Conservation (phyloP, 1,140 invertebrate species). For the Doryteuthis pealeii region DNA sequence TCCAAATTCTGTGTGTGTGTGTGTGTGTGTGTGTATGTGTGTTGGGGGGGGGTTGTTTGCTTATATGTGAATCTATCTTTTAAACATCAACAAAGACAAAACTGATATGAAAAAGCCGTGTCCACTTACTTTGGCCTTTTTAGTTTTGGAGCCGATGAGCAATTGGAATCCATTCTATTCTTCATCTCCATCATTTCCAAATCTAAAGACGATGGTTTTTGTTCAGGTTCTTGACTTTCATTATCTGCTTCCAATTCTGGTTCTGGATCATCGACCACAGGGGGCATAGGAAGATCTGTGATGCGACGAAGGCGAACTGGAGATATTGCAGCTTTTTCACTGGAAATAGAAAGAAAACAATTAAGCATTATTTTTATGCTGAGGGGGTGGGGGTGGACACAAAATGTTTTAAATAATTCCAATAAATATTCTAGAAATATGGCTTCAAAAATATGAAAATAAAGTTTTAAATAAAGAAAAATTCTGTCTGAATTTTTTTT, state of each 20-base stretch:
- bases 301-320: slow-evolving; percentile 34
- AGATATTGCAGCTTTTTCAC: slow-evolving; percentile 17
- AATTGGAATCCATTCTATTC: slow-evolving; percentile 16
- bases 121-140: slow-evolving; percentile 42
- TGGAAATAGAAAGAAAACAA: slow-evolving; percentile 13
- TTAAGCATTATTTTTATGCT: too few species aligned
- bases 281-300: slow-evolving; percentile 56
- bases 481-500: too few species aligned
- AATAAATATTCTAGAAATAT: too few species aligned
- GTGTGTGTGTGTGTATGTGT: too few species aligned
- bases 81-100: too few species aligned
- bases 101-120: too few species aligned
- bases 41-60: too few species aligned
- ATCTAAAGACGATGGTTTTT: slow-evolving; percentile 16
- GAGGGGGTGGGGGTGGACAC: not conserved
- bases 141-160: slow-evolving; percentile 25
- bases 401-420: too few species aligned
- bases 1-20: too few species aligned
- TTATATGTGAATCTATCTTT: too few species aligned
- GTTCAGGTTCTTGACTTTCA: slow-evolving; percentile 22
- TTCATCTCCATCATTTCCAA: slow-evolving; percentile 7
- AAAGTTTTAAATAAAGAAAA: too few species aligned
- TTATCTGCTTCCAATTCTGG: slow-evolving; percentile 34
- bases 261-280: slow-evolving; percentile 47
- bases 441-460: too few species aligned